phyloP scores from a whole-genome alignment of 1,140 invertebrate species.

The Apolygus lucorum region DNA sequence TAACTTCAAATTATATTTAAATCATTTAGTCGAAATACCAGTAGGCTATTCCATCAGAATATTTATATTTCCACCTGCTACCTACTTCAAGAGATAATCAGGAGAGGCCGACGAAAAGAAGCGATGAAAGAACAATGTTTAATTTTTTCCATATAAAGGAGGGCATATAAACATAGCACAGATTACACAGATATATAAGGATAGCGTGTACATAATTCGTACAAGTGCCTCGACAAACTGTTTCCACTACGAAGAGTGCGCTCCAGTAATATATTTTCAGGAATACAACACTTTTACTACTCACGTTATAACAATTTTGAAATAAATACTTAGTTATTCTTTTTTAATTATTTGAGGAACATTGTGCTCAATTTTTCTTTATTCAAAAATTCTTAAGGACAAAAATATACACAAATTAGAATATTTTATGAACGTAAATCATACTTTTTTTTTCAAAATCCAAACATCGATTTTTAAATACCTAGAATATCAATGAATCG shows the following conservation, averaged over 20 bases:
- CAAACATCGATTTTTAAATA: not conserved
- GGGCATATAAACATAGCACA: not conserved
- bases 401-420: not conserved
- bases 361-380: constrained; percentile 8
- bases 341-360: constrained; percentile 15
- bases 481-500: not conserved
- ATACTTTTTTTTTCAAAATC: not conserved
- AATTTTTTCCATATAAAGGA: not conserved
- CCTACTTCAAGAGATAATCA: too few species aligned
- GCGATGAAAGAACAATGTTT: not conserved
- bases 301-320: not conserved
- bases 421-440: not conserved
- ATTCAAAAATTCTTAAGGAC: not conserved
- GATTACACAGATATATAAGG: not conserved
- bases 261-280: not conserved
- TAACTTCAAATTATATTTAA: too few species aligned
- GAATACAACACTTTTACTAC: not conserved
- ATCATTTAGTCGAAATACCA: too few species aligned
- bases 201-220: constrained; percentile 2
- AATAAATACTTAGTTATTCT: constrained; percentile 13
- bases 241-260: not conserved
- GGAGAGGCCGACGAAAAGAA: too few species aligned
- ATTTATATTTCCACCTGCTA: too few species aligned
- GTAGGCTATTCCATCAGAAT: too few species aligned
- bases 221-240: not conserved